Evolutionary conservation across 2,888 invertebrate species (phyloP).

Genomic region (Cantharis lateralis): DNA sequence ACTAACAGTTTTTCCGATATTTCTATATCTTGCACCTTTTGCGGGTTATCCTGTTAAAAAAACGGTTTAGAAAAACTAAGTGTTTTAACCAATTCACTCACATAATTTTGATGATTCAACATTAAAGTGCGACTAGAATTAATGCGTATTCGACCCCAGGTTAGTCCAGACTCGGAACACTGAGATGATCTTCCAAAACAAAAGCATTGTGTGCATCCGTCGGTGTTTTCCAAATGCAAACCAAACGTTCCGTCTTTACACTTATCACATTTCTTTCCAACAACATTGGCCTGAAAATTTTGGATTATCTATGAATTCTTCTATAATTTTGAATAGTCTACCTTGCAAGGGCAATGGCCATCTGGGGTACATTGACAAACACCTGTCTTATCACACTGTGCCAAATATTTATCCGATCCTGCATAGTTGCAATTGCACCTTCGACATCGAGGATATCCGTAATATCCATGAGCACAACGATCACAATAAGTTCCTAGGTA

Average conservation of each 20-base stretch:
- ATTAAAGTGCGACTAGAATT: slow-evolving; percentile 54
- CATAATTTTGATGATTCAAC: background rate
- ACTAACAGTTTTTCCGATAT: slow-evolving; percentile 42
- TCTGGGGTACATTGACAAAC: slow-evolving; percentile 75
- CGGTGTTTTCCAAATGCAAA: slow-evolving; percentile 73
- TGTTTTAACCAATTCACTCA: background rate
- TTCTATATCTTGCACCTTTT: slow-evolving; percentile 8
- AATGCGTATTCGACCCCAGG: slow-evolving; percentile 80
- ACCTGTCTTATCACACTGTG: slow-evolving; percentile 56
- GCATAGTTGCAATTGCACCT: slow-evolving; percentile 81
- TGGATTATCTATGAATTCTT: background rate
- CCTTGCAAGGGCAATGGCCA: slow-evolving; percentile 91
- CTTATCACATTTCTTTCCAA: slow-evolving; percentile 80
- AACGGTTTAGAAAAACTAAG: background rate
- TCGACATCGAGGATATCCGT: slow-evolving; percentile 85
- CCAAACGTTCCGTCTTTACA: slow-evolving; percentile 90
- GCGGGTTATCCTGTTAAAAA: background rate
- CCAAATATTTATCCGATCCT: slow-evolving; percentile 64
- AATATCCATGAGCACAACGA: slow-evolving; percentile 82
- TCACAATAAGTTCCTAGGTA: slow-evolving; percentile 80
- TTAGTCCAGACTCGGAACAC: slow-evolving; percentile 80
- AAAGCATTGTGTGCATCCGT: slow-evolving; percentile 94
- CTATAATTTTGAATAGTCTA: slow-evolving; percentile 44
- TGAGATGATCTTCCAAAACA: slow-evolving; percentile 87
- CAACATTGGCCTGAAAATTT: slow-evolving; percentile 71